Base-by-base conservation (phyloP, 2,888 invertebrate genomes). In the Brachyptera risi region DNA sequence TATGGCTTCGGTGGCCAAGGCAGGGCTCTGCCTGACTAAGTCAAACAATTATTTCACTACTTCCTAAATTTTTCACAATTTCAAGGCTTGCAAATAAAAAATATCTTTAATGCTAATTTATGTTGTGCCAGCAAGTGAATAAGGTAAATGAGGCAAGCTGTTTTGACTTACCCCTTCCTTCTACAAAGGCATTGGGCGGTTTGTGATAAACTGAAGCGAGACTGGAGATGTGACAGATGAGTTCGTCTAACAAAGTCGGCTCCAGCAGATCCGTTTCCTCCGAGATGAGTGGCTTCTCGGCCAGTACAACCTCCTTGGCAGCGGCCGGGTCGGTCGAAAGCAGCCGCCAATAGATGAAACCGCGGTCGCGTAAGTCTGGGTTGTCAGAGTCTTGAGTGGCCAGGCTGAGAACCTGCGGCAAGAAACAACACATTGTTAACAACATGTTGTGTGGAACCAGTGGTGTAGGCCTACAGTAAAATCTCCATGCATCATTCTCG, bases 311-410 rank as follows among this genome's bases (percentile, higher is more conserved):
- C 76, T 99, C 97, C 74, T 99, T 99, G 21, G 99, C 99, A 0
- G 99, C 99, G 3, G 96, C 97, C 0, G 99, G 99, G 79, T 99
- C 99, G 0, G 99, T 99, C 37, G 97, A 98, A 31, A 99, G 80
- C 58, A 99, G 82, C 49, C 99, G 87, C 99, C 99, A 99, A 78
- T 99, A 99, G 72, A 99, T 99, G 77, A 98, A 99, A 50, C 99
- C 99, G 65, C 99, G 89, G 75, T 99, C 99, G 63, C 99, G 82
- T 40, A 99, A 81, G 75, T 99, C 99, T 0, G 99, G 99, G 79
- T 99, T 99, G 75, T 99, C 99, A 4, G 96, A 96, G 68, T 85
- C 91, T 77, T 90, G 92, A 0, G 92, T 92, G 47, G 92, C 92
- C 67, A 94, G 80, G 68, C 92, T 92, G 13, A 94, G 81, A 5